phyloP scores from a whole-genome alignment of 2,888 invertebrate genomes.

The Diachrysia chrysitis region DNA sequence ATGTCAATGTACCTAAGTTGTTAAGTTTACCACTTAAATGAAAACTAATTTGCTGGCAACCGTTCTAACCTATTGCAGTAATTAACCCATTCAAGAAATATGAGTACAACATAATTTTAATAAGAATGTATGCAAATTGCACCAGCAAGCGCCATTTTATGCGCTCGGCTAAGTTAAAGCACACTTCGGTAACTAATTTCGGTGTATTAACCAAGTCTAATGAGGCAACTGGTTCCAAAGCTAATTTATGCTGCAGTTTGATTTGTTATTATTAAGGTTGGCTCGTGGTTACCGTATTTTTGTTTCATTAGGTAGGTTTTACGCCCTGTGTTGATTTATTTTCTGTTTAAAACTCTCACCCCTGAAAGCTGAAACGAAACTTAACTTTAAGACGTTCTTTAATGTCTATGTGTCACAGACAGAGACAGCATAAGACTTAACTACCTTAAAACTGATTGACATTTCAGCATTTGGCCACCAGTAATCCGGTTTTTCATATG shows the following conservation, averaged over 20 bases:
- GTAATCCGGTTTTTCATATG: no score
- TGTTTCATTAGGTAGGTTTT: neutral
- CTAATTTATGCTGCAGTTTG: constrained; percentile 47
- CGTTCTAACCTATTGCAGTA: neutral
- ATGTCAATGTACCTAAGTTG: no score
- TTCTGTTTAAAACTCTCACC: no score
- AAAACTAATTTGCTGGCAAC: neutral
- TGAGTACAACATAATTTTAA: constrained; percentile 5
- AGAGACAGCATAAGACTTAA: no score
- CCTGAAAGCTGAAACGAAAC: no score
- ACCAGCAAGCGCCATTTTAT: constrained; percentile 42
- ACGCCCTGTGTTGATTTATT: no score
- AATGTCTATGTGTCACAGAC: no score
- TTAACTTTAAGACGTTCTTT: no score
- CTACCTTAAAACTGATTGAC: no score
- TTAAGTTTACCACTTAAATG: no score
- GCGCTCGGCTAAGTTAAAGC: constrained; percentile 54
- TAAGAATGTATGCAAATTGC: constrained; percentile 7
- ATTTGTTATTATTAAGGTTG: constrained; percentile 41
- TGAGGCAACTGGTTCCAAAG: constrained; percentile 32
- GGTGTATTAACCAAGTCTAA: constrained; percentile 66
- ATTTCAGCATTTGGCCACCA: no score
- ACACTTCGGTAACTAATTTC: constrained; percentile 65
- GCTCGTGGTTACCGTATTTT: neutral
- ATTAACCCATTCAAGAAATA: neutral